Conservation (phyloP, 2,113 vertebrate species). For the Sisor rabdophorus region DNA sequence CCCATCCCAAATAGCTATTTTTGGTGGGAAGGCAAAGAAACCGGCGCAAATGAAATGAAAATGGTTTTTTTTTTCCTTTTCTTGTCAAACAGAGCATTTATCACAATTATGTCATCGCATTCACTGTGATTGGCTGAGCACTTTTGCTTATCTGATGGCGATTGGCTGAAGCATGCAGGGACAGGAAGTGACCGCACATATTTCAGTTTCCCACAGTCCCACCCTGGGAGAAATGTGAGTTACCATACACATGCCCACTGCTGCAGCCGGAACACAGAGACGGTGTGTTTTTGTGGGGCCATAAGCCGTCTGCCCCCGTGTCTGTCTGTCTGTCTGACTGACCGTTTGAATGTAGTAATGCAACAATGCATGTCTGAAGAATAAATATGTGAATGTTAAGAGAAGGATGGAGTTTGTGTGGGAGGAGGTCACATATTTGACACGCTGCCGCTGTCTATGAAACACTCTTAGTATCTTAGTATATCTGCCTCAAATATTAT, state of each 20-base stretch:
- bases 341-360: constrained; percentile 10
- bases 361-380: not conserved
- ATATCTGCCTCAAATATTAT: no score
- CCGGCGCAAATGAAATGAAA: constrained; percentile 67
- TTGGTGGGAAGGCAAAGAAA: constrained; percentile 66
- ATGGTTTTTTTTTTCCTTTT: constrained; percentile 56
- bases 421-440: not conserved
- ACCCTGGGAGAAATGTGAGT: constrained; percentile 61
- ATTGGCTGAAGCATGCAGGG: constrained; percentile 68
- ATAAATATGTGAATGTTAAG: constrained; percentile 14
- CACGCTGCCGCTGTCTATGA: not conserved
- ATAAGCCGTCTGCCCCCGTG: constrained; percentile 39
- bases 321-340: constrained; percentile 36
- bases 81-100: constrained; percentile 62
- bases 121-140: constrained; percentile 61
- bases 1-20: constrained; percentile 69
- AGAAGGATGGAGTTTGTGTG: not conserved
- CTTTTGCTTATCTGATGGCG: constrained; percentile 68
- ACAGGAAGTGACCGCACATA: constrained; percentile 72
- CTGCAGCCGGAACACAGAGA: constrained; percentile 13
- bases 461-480: not conserved
- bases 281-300: constrained; percentile 36
- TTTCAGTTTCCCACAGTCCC: constrained; percentile 71
- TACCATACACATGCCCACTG: constrained; percentile 39
- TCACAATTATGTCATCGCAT: constrained; percentile 54